A percentile compares a stretch with the other conserved stretches of the same genome.
These are phyloP conservation scores for Julus scandinavius DNA, from an alignment of 2,888 invertebrate genomes.

Conservation along the genomic window DNA sequence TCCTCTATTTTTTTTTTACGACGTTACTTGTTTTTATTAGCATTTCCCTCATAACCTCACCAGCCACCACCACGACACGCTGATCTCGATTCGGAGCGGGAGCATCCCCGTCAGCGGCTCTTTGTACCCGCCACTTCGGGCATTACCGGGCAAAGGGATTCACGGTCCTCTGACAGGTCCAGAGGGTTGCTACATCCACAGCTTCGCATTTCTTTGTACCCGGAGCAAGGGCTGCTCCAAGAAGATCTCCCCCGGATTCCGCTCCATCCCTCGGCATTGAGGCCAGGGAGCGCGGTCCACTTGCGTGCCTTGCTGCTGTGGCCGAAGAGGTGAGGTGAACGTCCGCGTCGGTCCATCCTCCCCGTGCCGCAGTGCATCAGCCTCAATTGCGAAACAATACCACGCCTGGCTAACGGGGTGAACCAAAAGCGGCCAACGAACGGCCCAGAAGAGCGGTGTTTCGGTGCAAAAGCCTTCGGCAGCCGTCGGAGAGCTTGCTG, in stretches of 20 bases:
- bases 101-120: not conserved
- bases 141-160: not conserved
- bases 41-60: not conserved
- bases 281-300: not conserved
- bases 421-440: not conserved
- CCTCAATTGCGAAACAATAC: not conserved
- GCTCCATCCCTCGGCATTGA: not conserved
- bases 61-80: not conserved
- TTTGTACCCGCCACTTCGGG: not conserved
- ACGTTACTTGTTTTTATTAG: not conserved
- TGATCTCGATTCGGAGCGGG: conserved; percentile 18
- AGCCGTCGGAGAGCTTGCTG: not conserved
- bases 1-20: conserved; percentile 6
- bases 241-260: not conserved
- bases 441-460: not conserved
- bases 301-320: not conserved
- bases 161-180: not conserved
- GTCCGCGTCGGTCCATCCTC: conserved; percentile 14
- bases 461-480: not conserved
- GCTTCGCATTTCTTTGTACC: not conserved
- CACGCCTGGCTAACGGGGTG: conserved; percentile 2
- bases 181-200: not conserved
- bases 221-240: not conserved
- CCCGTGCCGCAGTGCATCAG: not conserved
- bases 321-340: conserved; percentile 19